Conservation (phyloP, 2,113 vertebrate genomes). For the Calyptommatus sinebrachiatus region DNA sequence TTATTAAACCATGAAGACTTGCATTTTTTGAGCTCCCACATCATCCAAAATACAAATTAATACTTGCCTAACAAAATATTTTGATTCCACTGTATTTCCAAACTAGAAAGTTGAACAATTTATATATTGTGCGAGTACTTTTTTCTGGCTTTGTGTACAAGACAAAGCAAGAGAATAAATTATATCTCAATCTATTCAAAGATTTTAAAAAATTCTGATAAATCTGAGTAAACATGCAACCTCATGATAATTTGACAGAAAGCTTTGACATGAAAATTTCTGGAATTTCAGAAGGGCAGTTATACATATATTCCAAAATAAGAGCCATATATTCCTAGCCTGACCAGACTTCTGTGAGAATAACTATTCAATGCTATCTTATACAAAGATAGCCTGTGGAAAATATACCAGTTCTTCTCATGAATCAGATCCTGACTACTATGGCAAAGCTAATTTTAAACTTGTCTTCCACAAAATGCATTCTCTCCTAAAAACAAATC, state of each 20-base stretch:
- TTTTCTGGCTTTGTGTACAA: not conserved
- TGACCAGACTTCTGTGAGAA: too few relatives aligned
- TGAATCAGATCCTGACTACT: not conserved
- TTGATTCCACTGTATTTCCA: not conserved
- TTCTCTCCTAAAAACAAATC: too few relatives aligned
- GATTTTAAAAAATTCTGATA: not conserved
- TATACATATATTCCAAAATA: not conserved
- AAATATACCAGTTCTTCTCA: not conserved
- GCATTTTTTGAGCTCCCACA: not conserved
- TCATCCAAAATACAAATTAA: not conserved
- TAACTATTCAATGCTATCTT: not conserved
- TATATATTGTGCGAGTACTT: not conserved
- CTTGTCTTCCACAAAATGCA: not conserved
- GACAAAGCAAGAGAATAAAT: not conserved
- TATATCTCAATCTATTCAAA: not conserved
- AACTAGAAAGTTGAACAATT: not conserved
- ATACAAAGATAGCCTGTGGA: not conserved
- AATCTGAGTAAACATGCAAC: not conserved
- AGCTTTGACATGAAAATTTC: not conserved
- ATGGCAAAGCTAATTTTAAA: not conserved
- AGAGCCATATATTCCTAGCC: not conserved
- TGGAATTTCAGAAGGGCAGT: not conserved
- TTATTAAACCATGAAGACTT: not conserved
- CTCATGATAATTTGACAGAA: not conserved
- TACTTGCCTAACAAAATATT: not conserved